phyloP scores from a whole-genome alignment of 2,888 invertebrate genomes.

The Aricia artaxerxes region DNA sequence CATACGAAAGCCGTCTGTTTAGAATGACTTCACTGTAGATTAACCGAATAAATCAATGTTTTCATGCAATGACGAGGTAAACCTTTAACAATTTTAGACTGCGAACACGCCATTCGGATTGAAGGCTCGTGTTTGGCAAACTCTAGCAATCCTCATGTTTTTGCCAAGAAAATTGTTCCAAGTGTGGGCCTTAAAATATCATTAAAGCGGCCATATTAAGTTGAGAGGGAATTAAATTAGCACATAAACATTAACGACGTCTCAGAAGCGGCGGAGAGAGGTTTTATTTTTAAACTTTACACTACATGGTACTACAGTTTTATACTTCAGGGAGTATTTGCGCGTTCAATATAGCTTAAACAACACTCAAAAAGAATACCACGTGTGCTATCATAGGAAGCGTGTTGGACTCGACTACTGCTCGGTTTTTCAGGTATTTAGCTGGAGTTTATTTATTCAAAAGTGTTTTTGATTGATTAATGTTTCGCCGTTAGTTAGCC shows the following conservation, averaged over 20 bases:
- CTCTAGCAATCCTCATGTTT: neutral
- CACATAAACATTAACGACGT: conserved; percentile 15
- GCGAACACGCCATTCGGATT: too few relatives aligned
- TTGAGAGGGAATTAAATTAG: conserved; percentile 3
- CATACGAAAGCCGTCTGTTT: neutral
- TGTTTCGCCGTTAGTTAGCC: too few relatives aligned
- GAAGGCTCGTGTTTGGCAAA: too few relatives aligned
- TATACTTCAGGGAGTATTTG: neutral
- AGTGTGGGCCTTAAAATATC: neutral
- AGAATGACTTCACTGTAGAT: too few relatives aligned
- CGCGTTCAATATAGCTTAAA: neutral
- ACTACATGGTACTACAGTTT: conserved; percentile 29
- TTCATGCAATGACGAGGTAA: neutral
- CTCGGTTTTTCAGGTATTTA: neutral
- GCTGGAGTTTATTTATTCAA: neutral
- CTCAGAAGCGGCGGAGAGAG: conserved; percentile 15
- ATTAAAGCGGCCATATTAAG: conserved; percentile 16
- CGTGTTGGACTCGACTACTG: too few relatives aligned
- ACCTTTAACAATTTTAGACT: neutral
- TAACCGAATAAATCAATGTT: too few relatives aligned
- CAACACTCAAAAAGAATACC: neutral
- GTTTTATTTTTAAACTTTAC: conserved; percentile 31
- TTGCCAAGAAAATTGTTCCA: neutral
- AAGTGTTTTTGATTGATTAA: too few relatives aligned
- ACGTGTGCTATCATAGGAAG: neutral